Evolutionary conservation across 2,113 vertebrate genomes (phyloP).

Genomic region (Passer montanus): DNA sequence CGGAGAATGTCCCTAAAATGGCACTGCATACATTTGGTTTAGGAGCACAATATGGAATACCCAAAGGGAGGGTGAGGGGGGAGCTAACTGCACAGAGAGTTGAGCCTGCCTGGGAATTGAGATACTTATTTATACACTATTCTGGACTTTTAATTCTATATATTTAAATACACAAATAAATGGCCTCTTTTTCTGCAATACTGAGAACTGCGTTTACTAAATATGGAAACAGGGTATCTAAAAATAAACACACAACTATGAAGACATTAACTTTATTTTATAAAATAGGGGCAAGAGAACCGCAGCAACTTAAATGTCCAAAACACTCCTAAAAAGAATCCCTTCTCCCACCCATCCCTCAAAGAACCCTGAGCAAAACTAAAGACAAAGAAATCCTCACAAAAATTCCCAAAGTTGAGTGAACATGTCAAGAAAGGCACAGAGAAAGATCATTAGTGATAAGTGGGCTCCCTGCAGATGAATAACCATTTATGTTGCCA

Average conservation of each 20-base stretch:
- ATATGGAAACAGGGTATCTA: conserved; percentile 43
- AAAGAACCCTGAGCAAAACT: not conserved
- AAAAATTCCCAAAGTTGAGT: not conserved
- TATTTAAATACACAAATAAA: conserved; percentile 15
- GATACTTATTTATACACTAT: not conserved
- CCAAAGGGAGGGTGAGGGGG: accelerated
- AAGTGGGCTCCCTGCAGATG: not conserved
- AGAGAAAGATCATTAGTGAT: not conserved
- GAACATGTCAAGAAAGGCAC: not conserved
- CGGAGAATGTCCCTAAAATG: not conserved
- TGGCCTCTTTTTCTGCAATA: not conserved
- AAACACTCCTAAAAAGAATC: not conserved
- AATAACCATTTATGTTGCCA: not conserved
- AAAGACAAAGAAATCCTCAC: not conserved
- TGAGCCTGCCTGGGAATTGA: not conserved
- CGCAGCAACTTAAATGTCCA: not conserved
- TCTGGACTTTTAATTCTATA: not conserved
- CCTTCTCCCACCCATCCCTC: not conserved
- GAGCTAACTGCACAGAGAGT: not conserved
- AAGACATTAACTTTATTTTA: not conserved
- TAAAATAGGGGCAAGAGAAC: not conserved
- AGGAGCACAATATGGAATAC: not conserved
- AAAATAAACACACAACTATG: conserved; percentile 27
- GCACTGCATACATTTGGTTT: not conserved
- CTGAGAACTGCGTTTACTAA: conserved; percentile 25